phyloP scores from a whole-genome alignment of 2,888 invertebrate species.

The Cordilura impudica region DNA sequence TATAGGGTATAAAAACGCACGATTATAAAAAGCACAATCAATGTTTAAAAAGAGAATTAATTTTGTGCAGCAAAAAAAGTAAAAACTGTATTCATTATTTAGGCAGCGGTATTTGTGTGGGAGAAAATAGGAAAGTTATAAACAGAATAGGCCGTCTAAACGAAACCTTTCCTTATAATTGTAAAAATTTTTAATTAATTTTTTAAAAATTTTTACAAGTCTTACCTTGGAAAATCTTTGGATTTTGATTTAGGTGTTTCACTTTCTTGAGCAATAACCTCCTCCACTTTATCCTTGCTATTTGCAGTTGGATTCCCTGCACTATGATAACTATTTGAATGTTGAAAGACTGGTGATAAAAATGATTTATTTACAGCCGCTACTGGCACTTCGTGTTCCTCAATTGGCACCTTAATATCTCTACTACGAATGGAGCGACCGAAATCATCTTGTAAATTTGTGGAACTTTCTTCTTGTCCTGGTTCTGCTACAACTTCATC shows the following conservation, averaged over 20 bases:
- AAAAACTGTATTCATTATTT: too few relatives aligned
- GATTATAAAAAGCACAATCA: too few relatives aligned
- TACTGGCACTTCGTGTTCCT: background rate
- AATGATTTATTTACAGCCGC: conserved; percentile 51
- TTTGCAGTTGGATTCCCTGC: background rate
- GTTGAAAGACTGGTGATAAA: conserved; percentile 43
- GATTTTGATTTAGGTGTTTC: conserved; percentile 24
- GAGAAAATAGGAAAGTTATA: too few relatives aligned
- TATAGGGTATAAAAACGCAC: too few relatives aligned
- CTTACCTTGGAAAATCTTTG: conserved; percentile 73
- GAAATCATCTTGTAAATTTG: conserved; percentile 51
- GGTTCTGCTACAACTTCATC: conserved; percentile 66
- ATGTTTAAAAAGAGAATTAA: background rate
- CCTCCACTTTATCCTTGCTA: background rate
- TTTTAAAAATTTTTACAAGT: too few relatives aligned
- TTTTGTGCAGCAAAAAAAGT: too few relatives aligned
- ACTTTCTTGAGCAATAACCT: background rate
- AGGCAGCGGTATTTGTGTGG: too few relatives aligned
- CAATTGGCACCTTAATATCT: conserved; percentile 21
- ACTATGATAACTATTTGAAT: conserved; percentile 21
- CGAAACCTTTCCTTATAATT: too few relatives aligned
- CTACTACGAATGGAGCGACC: conserved; percentile 57
- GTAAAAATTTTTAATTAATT: too few relatives aligned
- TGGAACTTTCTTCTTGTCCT: conserved; percentile 25
- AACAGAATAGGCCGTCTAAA: too few relatives aligned